Percentiles rank a stretch among this genome's conserved stretches.
Evolutionary conservation across 2,888 invertebrate genomes (phyloP).

Genomic region (Mellilla xanthometata): DNA sequence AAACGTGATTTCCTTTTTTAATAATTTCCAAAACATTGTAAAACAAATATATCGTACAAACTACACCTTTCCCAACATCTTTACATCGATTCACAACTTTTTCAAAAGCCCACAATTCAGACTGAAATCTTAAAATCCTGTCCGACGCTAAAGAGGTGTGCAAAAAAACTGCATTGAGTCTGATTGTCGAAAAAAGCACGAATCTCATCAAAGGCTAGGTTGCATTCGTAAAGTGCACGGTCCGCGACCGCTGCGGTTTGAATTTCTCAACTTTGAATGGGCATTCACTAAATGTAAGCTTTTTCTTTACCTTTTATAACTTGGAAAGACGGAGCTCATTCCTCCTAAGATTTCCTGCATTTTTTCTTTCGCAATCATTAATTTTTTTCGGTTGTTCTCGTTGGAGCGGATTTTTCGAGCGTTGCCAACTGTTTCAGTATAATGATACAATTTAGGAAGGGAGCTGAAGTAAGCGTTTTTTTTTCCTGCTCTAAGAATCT

Average conservation of each 20-base stretch:
- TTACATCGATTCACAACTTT: constrained; percentile 25
- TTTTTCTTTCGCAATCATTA: constrained; percentile 61
- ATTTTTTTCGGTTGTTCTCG: constrained; percentile 50
- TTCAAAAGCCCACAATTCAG: constrained; percentile 33
- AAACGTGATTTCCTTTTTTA: too few species aligned
- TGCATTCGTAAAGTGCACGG: constrained; percentile 72
- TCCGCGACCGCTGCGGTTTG: constrained; percentile 61
- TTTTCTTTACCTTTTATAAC: constrained; percentile 74
- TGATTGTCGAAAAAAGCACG: constrained; percentile 74
- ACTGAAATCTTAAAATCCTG: constrained; percentile 40
- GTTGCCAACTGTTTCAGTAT: constrained; percentile 31
- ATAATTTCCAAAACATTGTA: neutral
- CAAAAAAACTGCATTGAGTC: constrained; percentile 54
- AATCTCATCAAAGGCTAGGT: constrained; percentile 66
- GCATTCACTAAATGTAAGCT: constrained; percentile 77
- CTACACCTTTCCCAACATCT: neutral
- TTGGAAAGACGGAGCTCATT: constrained; percentile 72
- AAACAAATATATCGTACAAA: neutral
- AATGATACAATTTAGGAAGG: constrained; percentile 25
- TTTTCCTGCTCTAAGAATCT: too few species aligned
- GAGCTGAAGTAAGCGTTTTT: too few species aligned
- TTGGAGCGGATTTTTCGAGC: constrained; percentile 32
- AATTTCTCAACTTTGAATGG: constrained; percentile 70
- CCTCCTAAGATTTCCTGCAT: constrained; percentile 59
- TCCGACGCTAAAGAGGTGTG: constrained; percentile 34